A percentile compares a stretch with the other conserved stretches of the same genome.
These are phyloP conservation scores for Rousettus madagascariensis DNA, from an alignment of 2,797 vertebrate species.

Conservation along the genomic window DNA sequence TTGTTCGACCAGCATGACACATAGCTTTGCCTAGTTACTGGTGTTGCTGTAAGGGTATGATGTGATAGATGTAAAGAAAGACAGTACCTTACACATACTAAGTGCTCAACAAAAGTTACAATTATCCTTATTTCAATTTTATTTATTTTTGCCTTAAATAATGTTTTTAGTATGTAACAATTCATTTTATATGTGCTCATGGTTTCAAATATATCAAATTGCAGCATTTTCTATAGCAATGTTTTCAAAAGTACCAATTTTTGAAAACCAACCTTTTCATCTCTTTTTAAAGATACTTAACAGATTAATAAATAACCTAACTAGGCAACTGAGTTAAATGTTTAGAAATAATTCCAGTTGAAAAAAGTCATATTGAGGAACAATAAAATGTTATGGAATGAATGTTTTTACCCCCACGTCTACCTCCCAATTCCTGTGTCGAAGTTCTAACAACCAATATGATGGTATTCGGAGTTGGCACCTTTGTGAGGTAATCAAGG, in stretches of 20 bases:
- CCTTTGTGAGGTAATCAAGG: background rate
- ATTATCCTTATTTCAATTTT: background rate
- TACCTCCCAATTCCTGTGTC: background rate
- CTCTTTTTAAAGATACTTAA: background rate
- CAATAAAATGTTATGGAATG: background rate
- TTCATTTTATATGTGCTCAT: background rate
- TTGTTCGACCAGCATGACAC: background rate
- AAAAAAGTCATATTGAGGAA: background rate
- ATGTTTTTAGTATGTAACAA: background rate
- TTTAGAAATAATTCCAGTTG: slow-evolving; percentile 22
- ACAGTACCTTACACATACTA: background rate
- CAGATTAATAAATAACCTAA: background rate
- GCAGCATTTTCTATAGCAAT: background rate
- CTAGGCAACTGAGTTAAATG: background rate
- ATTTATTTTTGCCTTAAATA: background rate
- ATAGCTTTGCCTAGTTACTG: background rate
- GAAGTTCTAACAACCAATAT: background rate
- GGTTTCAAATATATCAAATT: background rate
- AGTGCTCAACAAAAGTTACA: background rate
- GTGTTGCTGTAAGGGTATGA: background rate
- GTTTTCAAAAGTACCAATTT: slow-evolving; percentile 26
- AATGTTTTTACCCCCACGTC: background rate
- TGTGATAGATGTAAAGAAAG: background rate
- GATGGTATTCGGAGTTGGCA: background rate
- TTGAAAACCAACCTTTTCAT: background rate